Conservation (phyloP, 2,113 vertebrate genomes). For the Daboia siamensis region DNA sequence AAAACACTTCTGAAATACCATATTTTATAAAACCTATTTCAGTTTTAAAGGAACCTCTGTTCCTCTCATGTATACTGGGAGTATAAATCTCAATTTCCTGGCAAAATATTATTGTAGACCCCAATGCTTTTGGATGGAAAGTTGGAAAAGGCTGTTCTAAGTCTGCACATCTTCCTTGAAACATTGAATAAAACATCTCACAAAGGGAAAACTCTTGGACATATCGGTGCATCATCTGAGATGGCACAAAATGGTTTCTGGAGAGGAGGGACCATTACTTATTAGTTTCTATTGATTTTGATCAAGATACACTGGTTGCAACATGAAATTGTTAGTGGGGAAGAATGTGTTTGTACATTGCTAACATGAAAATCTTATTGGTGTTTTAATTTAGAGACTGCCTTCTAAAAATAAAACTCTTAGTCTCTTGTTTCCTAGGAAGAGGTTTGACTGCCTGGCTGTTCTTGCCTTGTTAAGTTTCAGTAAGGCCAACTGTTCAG, state of each 20-base stretch:
- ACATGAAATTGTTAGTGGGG: not conserved
- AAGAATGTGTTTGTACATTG: not conserved
- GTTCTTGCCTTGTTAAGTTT: not conserved
- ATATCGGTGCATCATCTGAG: not conserved
- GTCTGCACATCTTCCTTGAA: not conserved
- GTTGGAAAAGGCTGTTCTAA: not conserved
- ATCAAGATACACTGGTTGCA: not conserved
- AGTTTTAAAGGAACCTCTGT: not conserved
- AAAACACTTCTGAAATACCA: not conserved
- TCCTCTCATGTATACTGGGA: not conserved
- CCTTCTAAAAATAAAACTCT: not conserved
- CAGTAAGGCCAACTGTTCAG: not conserved
- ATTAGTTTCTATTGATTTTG: not conserved
- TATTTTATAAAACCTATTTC: not conserved
- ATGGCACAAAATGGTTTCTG: not conserved
- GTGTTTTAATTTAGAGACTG: not conserved
- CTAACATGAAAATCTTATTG: not conserved
- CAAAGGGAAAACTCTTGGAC: not conserved
- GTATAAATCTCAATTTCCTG: not conserved
- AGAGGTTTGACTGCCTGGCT: not conserved
- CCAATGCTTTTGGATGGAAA: not conserved
- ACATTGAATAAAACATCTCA: not conserved
- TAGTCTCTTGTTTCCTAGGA: not conserved
- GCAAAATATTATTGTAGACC: not conserved
- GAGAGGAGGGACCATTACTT: not conserved